Base-by-base conservation (phyloP, 2,797 vertebrate species). In the Centroberyx gerrardi region DNA sequence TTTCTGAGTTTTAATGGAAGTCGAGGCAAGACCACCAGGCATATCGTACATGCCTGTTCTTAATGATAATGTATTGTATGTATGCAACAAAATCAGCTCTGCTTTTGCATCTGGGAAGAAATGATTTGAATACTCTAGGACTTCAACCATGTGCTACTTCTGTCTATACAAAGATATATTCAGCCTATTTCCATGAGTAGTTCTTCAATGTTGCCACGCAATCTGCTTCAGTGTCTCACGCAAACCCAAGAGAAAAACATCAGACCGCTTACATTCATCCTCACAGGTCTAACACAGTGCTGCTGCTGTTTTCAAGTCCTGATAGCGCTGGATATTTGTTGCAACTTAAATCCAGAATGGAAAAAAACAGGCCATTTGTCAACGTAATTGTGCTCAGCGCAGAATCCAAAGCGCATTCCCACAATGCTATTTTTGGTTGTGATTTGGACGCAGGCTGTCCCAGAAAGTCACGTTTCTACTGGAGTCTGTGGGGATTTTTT, bases 311-410 rank as follows among this genome's bases (percentile, higher is more conserved):
- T 51, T 56, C 52, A 44, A 40, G 36, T 78, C 60, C 80, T 73
- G 65, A 81, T 66, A 55, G 49, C 61, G 64, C 55, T 80, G 82
- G 9, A 74, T 76, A 84, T 85, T 59, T 82, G 72, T 70, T 80
- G 74, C 78, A 85, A 87, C 70, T 68, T 53, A 70, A 78, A 84
- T 44, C 76, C 76, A 54, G 78, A 74, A 76, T 63, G 29, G 52
- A 67, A 79, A 90, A 87, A 80, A 85, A 68, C 52, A 65, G 54
- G 70, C 83, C 74, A 74, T 92, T 88, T 77, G 76, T 90, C 84
- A 91, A 82, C 81, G 78, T 74, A 77, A 88, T 82, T 84, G 81
- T 65, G 54, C 65, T 76, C 51, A 42, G 67, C 68, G 64, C 65
- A 70, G 80, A 81, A 69, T 85, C 78, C 76, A 81, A 59, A 79